Conservation (phyloP, 2,888 invertebrate species). For the Harmothoe impar region DNA sequence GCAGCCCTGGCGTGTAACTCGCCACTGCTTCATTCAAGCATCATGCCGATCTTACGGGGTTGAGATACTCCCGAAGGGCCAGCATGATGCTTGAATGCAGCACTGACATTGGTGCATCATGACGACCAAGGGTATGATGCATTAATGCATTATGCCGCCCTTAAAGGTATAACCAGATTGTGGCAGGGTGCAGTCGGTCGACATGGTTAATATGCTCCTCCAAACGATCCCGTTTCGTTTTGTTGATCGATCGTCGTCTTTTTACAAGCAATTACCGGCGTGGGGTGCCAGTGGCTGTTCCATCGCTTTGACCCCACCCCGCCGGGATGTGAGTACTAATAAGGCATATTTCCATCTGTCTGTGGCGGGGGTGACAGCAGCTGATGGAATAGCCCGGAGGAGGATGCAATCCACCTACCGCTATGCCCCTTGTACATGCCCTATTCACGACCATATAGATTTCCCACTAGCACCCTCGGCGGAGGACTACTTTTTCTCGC, state of each 20-base stretch:
- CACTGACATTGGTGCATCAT: no score
- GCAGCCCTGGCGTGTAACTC: no score
- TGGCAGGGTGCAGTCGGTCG: not conserved
- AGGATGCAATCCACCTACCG: not conserved
- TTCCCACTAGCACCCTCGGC: constrained; percentile 9
- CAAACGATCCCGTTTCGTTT: constrained; percentile 28
- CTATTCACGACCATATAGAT: constrained; percentile 1
- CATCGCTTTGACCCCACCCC: constrained; percentile 7
- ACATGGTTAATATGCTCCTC: constrained; percentile 21
- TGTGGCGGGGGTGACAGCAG: not conserved
- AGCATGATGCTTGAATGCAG: no score
- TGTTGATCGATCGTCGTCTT: constrained; percentile 43
- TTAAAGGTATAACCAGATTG: no score
- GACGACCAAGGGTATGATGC: no score
- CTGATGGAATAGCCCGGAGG: not conserved
- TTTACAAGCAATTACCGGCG: constrained; percentile 43
- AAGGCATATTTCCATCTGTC: constrained; percentile 18
- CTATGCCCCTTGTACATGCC: not conserved
- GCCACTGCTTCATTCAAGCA: no score
- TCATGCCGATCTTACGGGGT: no score
- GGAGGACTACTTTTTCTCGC: not conserved
- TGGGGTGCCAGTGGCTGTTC: not conserved
- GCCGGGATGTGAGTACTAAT: not conserved
- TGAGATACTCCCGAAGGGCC: no score
- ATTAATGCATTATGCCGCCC: no score